phyloP scores from a whole-genome alignment of 1,140 invertebrate species.

The Homarus americanus region DNA sequence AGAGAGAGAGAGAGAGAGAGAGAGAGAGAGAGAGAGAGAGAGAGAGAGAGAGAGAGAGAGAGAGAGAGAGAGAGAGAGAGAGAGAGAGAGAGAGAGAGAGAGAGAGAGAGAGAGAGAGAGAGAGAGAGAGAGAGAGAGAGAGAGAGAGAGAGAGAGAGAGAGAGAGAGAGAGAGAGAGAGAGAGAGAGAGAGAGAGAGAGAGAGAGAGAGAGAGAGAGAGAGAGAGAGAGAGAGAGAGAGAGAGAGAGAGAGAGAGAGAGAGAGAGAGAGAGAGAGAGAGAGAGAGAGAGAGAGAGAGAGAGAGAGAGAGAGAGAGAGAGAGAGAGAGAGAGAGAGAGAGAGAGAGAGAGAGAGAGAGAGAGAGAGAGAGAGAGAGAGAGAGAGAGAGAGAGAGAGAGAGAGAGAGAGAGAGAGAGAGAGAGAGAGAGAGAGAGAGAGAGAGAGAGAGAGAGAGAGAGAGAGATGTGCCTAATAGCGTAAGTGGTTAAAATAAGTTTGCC shows the following conservation, averaged over 20 bases:
- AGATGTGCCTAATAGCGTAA: neutral
- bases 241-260: neutral
- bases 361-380: neutral
- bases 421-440: neutral
- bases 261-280: neutral
- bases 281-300: neutral
- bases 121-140: neutral
- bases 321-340: neutral
- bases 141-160: neutral
- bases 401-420: slow-evolving; percentile 5
- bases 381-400: slow-evolving; percentile 17
- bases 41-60: neutral
- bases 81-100: neutral
- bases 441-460: too few species aligned
- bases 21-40: neutral
- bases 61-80: neutral
- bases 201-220: neutral
- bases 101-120: neutral
- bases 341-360: neutral
- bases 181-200: neutral
- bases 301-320: slow-evolving; percentile 11
- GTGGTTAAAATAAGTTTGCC: too few species aligned
- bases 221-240: neutral
- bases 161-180: neutral
- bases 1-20: slow-evolving; percentile 4